phyloP scores from a whole-genome alignment of 2,888 invertebrate genomes.

The Zele albiditarsus region DNA sequence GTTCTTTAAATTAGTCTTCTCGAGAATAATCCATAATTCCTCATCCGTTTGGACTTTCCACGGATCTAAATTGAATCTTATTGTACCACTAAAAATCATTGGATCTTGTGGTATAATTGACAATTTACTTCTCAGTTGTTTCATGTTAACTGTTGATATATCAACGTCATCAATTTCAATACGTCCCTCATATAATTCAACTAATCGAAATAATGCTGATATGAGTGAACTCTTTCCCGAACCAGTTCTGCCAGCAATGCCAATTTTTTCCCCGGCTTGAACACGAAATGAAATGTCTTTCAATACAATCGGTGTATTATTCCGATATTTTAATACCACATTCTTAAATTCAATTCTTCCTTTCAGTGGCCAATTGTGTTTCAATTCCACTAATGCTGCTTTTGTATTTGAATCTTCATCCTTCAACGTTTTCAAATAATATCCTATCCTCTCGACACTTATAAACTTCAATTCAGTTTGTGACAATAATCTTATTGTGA shows the following conservation, averaged over 20 bases:
- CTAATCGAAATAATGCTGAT: slow-evolving; percentile 76
- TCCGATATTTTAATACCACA: slow-evolving; percentile 74
- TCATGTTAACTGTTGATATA: slow-evolving; percentile 65
- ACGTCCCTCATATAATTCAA: slow-evolving; percentile 74
- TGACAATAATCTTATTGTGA: slow-evolving; percentile 73
- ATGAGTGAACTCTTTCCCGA: slow-evolving; percentile 77
- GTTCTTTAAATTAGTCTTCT: slow-evolving; percentile 72
- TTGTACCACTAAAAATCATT: slow-evolving; percentile 76
- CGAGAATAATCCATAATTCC: slow-evolving; percentile 73
- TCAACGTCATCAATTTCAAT: slow-evolving; percentile 76
- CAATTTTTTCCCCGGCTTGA: slow-evolving; percentile 76
- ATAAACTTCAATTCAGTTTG: slow-evolving; percentile 74
- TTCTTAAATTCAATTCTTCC: slow-evolving; percentile 74
- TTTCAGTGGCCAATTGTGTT: slow-evolving; percentile 74
- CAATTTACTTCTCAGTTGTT: slow-evolving; percentile 74
- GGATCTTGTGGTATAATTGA: slow-evolving; percentile 79
- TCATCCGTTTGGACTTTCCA: slow-evolving; percentile 65
- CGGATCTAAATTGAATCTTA: slow-evolving; percentile 75
- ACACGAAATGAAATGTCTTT: slow-evolving; percentile 75
- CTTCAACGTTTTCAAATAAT: slow-evolving; percentile 61
- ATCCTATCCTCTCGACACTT: slow-evolving; percentile 73
- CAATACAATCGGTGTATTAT: slow-evolving; percentile 73
- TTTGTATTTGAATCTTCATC: slow-evolving; percentile 55
- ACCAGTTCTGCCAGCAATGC: slow-evolving; percentile 74
- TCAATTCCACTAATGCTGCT: slow-evolving; percentile 51